Evolutionary conservation across 2,113 vertebrate genomes (phyloP).

Genomic region (Pangasianodon hypophthalmus): DNA sequence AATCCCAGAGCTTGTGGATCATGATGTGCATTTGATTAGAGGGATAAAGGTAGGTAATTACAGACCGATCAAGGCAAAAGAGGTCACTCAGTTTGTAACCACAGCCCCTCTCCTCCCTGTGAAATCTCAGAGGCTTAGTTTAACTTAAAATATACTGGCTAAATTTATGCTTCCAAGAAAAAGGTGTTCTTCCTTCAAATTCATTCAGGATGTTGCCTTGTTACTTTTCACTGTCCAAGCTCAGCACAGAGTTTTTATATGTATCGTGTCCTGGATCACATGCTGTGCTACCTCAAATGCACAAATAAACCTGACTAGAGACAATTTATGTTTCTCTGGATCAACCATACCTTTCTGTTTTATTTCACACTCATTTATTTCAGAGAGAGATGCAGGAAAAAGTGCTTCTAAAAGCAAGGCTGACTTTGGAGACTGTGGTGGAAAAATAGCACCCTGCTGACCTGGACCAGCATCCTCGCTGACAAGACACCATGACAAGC

Average conservation of each 20-base stretch:
- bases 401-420: constrained; percentile 32
- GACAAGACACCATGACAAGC: constrained; percentile 51
- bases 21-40: constrained; percentile 42
- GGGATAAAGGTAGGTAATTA: constrained; percentile 31
- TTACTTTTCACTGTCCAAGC: constrained; percentile 3
- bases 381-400: constrained; percentile 28
- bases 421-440: not conserved
- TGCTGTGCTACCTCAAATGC: constrained; percentile 7
- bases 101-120: not conserved
- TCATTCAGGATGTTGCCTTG: not conserved
- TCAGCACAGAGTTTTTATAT: constrained; percentile 12
- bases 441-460: constrained; percentile 39
- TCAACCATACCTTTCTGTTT: constrained; percentile 37
- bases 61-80: not conserved
- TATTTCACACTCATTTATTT: constrained; percentile 41
- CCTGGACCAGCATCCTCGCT: constrained; percentile 16
- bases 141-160: not conserved
- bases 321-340: constrained; percentile 38
- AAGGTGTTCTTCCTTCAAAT: not conserved
- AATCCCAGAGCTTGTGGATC: not conserved
- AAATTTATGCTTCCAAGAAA: not conserved
- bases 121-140: constrained; percentile 4
- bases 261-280: not conserved
- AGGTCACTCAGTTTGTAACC: constrained; percentile 21
- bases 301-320: constrained; percentile 6